Conservation (phyloP, 2,888 invertebrate species). For the Parnassius smintheus region DNA sequence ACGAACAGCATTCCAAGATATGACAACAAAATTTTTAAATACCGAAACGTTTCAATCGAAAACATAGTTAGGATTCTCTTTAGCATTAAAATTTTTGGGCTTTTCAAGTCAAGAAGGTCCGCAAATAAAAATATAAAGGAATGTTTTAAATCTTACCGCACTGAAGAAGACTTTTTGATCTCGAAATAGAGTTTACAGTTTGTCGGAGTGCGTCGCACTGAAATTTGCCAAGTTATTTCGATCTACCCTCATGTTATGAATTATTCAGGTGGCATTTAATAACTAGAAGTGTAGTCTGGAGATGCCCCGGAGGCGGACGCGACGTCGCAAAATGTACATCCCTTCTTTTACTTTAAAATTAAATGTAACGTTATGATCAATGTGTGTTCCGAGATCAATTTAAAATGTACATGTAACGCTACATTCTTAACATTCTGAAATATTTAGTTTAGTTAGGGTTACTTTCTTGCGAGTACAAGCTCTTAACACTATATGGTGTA, state of each 20-base stretch:
- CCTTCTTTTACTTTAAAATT: constrained; percentile 43
- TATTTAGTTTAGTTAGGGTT: no score
- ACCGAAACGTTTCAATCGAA: constrained; percentile 41
- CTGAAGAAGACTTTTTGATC: constrained; percentile 42
- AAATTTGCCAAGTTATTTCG: constrained; percentile 57
- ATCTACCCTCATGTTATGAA: constrained; percentile 72
- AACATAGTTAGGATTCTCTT: constrained; percentile 41
- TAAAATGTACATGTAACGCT: constrained; percentile 17
- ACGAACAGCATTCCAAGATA: neutral
- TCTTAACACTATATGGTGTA: no score
- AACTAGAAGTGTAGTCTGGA: constrained; percentile 59
- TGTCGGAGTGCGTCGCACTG: constrained; percentile 40
- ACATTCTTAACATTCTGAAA: neutral
- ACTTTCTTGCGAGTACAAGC: no score
- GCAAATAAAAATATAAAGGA: constrained; percentile 38
- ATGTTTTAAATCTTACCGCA: constrained; percentile 34
- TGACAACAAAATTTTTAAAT: constrained; percentile 3
- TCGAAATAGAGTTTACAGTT: constrained; percentile 55
- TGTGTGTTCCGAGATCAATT: constrained; percentile 24
- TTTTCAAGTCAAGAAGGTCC: constrained; percentile 50
- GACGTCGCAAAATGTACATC: constrained; percentile 41
- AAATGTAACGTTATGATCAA: constrained; percentile 40
- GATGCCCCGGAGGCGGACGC: constrained; percentile 42
- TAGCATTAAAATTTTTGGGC: constrained; percentile 47
- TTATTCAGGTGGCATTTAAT: constrained; percentile 76